Conservation (phyloP, 1,140 invertebrate species). For the Galendromus occidentalis region DNA sequence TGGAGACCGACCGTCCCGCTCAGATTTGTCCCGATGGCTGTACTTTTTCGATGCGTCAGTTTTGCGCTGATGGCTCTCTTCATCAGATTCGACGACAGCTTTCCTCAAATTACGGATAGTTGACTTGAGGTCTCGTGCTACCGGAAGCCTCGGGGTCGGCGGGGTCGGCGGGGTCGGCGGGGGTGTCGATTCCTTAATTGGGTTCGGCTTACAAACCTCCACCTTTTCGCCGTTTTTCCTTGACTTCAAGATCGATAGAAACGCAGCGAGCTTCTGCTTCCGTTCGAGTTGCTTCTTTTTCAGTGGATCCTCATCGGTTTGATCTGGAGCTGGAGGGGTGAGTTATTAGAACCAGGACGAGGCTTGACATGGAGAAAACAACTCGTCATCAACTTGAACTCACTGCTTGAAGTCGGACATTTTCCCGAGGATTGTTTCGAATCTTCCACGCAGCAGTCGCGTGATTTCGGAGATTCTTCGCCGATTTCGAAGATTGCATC, state of each 20-base stretch:
- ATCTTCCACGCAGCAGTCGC: too few relatives aligned
- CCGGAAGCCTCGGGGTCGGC: too few relatives aligned
- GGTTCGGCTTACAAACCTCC: neutral
- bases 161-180: too few relatives aligned
- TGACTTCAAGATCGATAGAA: constrained; percentile 27
- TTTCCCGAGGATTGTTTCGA: too few relatives aligned
- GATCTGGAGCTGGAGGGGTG: too few relatives aligned
- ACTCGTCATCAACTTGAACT: neutral
- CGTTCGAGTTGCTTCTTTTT: constrained; percentile 45
- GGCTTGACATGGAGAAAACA: neutral
- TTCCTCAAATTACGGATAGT: constrained; percentile 18
- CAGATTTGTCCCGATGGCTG: neutral
- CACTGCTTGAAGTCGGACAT: too few relatives aligned
- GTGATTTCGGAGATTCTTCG: too few relatives aligned
- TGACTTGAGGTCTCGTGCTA: neutral
- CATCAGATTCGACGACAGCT: constrained; percentile 4
- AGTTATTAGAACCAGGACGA: too few relatives aligned
- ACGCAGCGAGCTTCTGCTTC: constrained; percentile 36
- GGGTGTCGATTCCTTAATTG: neutral
- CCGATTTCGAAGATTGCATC: too few relatives aligned
- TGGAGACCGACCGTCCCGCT: neutral
- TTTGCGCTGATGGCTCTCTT: neutral
- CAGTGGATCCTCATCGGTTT: constrained; percentile 20
- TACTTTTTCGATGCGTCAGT: neutral
- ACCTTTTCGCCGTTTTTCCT: neutral